phyloP scores from a whole-genome alignment of 2,888 invertebrate species.

The Dione vanillae region DNA sequence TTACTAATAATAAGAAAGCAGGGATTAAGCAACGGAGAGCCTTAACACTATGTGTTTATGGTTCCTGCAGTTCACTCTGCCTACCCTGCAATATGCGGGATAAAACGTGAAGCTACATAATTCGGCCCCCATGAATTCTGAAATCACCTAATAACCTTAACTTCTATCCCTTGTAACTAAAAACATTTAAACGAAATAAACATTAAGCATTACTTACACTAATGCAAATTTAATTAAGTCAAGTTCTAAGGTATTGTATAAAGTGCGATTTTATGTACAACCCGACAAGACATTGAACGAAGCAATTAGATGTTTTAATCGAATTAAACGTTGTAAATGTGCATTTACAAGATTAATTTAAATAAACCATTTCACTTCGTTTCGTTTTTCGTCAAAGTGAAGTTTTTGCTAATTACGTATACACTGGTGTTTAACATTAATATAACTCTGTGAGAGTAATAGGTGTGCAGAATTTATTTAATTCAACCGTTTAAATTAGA shows the following conservation, averaged over 20 bases:
- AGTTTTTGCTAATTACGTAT: slow-evolving; percentile 11
- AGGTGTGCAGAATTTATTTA: too few species aligned
- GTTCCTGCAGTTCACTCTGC: too few species aligned
- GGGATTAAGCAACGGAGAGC: too few species aligned
- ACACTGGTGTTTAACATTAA: neutral
- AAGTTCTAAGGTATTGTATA: neutral
- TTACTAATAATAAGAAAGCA: too few species aligned
- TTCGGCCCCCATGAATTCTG: too few species aligned
- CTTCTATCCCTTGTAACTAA: too few species aligned
- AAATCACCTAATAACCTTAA: too few species aligned
- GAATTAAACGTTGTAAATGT: neutral
- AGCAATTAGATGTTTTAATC: slow-evolving; percentile 6
- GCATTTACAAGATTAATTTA: neutral
- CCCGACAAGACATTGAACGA: neutral
- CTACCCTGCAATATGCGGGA: neutral
- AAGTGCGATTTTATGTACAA: neutral
- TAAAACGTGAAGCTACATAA: neutral
- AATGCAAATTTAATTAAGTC: neutral
- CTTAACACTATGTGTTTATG: too few species aligned
- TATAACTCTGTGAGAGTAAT: too few species aligned
- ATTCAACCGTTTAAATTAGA: too few species aligned
- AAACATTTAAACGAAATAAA: too few species aligned
- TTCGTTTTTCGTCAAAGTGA: slow-evolving; percentile 5
- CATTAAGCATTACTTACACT: neutral
- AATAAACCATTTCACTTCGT: neutral